These are phyloP conservation scores for Strongylocentrotus purpuratus DNA, from an alignment of 35 echinoderm and acorn worm genomes.

Conservation along the genomic window DNA sequence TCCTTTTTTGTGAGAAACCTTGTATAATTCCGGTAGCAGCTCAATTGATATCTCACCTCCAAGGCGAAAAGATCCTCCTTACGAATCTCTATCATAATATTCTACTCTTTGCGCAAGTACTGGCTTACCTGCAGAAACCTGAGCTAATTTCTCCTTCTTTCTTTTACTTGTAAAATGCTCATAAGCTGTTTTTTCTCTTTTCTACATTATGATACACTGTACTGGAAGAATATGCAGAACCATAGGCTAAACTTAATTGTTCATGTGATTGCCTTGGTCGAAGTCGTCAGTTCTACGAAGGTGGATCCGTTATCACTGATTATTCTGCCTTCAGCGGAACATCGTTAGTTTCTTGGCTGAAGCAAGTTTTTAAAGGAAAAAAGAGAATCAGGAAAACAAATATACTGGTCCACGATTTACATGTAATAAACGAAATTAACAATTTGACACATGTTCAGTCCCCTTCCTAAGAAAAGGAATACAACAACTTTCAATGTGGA, in stretches of 20 bases:
- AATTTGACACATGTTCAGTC: too few relatives aligned
- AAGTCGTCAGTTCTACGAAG: background rate
- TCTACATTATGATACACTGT: background rate
- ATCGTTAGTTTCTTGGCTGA: background rate
- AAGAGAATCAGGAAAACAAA: background rate
- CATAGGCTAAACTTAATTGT: background rate
- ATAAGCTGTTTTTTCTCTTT: background rate
- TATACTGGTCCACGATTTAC: background rate
- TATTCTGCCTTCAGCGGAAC: background rate
- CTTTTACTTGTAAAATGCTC: background rate
- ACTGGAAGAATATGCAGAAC: background rate
- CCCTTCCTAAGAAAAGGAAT: too few relatives aligned
- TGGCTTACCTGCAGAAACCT: background rate
- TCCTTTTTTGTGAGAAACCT: background rate
- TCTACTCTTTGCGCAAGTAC: background rate
- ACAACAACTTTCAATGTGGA: too few relatives aligned
- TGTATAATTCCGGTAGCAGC: background rate
- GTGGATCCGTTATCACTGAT: background rate
- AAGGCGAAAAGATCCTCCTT: background rate
- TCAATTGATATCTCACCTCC: background rate
- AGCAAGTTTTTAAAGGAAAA: background rate
- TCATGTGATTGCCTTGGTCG: background rate
- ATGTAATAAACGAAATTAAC: too few relatives aligned
- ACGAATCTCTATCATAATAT: background rate
- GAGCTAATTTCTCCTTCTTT: background rate